Percentiles rank a stretch among this genome's conserved stretches.
These are phyloP conservation scores for Callinectes sapidus DNA, from an alignment of 2,888 invertebrate species.

Conservation along the genomic window DNA sequence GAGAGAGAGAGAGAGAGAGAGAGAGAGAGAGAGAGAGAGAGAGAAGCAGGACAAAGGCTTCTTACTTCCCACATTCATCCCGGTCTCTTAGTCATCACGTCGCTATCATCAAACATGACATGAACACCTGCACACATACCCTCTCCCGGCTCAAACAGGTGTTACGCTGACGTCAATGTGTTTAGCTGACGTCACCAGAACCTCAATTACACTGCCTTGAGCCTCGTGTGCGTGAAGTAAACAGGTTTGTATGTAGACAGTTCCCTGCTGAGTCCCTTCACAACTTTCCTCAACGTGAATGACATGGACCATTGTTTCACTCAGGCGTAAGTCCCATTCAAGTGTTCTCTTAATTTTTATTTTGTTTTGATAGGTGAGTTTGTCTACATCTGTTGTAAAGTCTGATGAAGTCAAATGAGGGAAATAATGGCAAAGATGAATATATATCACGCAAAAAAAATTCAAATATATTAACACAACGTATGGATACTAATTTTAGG, in stretches of 20 bases:
- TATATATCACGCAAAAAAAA: too few species aligned
- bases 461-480: too few species aligned
- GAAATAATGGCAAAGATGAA: too few species aligned
- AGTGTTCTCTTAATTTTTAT: background rate
- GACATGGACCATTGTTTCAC: background rate
- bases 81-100: too few species aligned
- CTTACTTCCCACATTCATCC: background rate
- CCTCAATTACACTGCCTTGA: background rate
- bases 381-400: background rate
- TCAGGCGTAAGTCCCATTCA: background rate
- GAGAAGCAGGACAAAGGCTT: background rate
- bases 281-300: background rate
- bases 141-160: background rate
- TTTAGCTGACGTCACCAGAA: background rate
- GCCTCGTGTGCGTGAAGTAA: background rate
- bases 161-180: background rate
- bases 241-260: background rate
- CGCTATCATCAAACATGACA: background rate
- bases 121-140: background rate
- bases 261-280: too few species aligned
- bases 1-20: background rate
- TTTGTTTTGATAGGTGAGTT: background rate
- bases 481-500: too few species aligned
- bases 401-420: background rate
- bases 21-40: conserved; percentile 16